Evolutionary conservation across 2,797 vertebrate species (phyloP), one percentile per base, ranked within the genome.

Genomic region (Varecia variegata): DNA sequence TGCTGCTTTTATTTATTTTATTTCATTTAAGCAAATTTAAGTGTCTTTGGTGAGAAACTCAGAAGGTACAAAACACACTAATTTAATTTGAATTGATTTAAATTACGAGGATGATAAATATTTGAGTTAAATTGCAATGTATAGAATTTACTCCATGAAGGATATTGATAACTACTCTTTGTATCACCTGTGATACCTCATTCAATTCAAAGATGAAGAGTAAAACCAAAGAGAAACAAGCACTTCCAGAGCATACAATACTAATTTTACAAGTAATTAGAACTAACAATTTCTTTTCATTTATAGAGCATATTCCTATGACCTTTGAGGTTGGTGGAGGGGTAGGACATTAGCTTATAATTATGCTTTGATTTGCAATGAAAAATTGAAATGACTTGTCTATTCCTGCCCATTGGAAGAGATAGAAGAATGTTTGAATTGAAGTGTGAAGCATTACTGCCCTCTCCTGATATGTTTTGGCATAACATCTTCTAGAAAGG

Each of bases 211-310:
- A 96, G 93, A 97, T 86, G 95, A 98, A 97, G 93, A 96, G 89
- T 97, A 97, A 98, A 98, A 91, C 91, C 88, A 94, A 95, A 88
- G 97, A 0, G 5, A 97, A 97, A 96, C 50, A 52, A 80, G 86
- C 87, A 56, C 21, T 94, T 81, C 92, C 96, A 95, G 97, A 98
- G 97, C 0, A 0, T 79, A 97, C 97, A 98, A 97, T 98, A 97
- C 96, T 98, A 92, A 97, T 98, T 98, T 98, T 98, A 98, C 98
- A 97, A 98, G 97, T 97, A 98, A 98, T 98, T 98, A 98, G 97
- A 98, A 98, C 98, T 98, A 98, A 98, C 97, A 98, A 97, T 98
- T 98, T 98, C 97, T 97, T 98, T 98, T 98, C 98, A 98, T 98
- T 98, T 98, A 96, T 98, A 98, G 95, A 97, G 97, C 98, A 98